Base-by-base conservation (phyloP, 2,888 invertebrate species). In the Anorthoa munda region DNA sequence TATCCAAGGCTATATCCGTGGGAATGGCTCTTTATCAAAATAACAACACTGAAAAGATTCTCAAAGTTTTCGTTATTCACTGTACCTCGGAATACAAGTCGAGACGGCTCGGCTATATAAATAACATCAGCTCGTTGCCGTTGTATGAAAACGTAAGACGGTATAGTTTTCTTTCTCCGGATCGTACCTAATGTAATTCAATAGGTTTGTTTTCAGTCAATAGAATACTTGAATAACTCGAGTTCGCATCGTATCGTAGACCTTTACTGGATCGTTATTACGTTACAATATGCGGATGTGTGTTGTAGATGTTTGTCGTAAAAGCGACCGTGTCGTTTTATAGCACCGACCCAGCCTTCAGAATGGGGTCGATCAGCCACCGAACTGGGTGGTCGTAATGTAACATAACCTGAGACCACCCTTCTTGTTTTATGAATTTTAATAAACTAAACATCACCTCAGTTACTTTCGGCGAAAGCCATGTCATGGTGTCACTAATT, bases 241-340 rank as follows among this genome's bases (percentile, higher is more conserved):
- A 89, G 90, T 90, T 87, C 82, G 90, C 88, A 89, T 90, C 90
- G 91, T 91, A 90, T 91, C 90, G 91, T 91, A 90, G 91, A 90
- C 90, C 91, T 91, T 91, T 90, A 90, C 88, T 79, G 88, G 87
- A 88, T 90, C 88, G 88, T 90, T 90, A 90, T 87, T 90, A 88
- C 86, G 87, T 89, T 88, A 86, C 88, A 88, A 89, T 89, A 90
- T 90, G 88, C 87, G 88, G 89, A 90, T 90, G 89, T 87, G 84
- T 90, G 91, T 92, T 91, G 89, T 89, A 88, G 89, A 88, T 90
- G 91, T 90, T 86, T 89, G 91, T 92, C 93, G 92, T 94, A 93
- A 94, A 94, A 92, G 91, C 91, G 90, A 87, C 90, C 89, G 90
- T 91, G 90, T 88, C 90, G 91, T 92, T 95, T 93, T 94, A 94